Evolutionary conservation across 2,888 invertebrate genomes (phyloP), one percentile per base, ranked within the genome.

Genomic region (Lasioglossum oenotherae): DNA sequence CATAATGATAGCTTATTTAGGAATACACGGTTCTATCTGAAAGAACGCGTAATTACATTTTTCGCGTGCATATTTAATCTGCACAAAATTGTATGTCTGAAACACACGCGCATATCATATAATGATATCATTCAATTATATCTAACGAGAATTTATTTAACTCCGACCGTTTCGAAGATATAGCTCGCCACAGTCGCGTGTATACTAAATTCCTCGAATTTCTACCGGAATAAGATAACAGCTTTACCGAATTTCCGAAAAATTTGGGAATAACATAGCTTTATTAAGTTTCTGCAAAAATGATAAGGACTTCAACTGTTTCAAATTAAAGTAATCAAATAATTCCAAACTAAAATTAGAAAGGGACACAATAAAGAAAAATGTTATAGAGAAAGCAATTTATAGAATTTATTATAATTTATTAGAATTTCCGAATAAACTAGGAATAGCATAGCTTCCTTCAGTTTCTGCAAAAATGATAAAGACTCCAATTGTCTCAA

Each of bases 71-170:
- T 64, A 64, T 64, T 64, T 64, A 31, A 64, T 64, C 16, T 2
- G 31, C 64, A 64, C 31, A 27, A 31, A 64, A 64, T 31, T 64
- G 31, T 64, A 64, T 64, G 6, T 31, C 14, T 19, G 64, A 64
- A 16, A 60, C 3, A 27, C 14, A 27, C 27, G 14, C 57, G 12
- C 31, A 19, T 19, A 31, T 31, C 31, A 16, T 31, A 64, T 64
- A 64, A 64, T 64, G 64, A 64, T 31, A 64, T 64, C 31, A 64
- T 64, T 64, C 64, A 64, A 64, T 64, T 64, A 64, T 64, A 31
- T 16, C 64, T 64, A 64, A 64, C 31, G 64, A 64, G 64, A 19
- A 64, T 64, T 64, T 64, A 31, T 27, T 64, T 64, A 31, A 64
- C 64, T 31, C 27, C 31, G 31, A 64, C 64, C 27, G 19, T 64